These are phyloP conservation scores for Chloroceryle amazona DNA, from an alignment of 2,797 vertebrate species.

Conservation along the genomic window DNA sequence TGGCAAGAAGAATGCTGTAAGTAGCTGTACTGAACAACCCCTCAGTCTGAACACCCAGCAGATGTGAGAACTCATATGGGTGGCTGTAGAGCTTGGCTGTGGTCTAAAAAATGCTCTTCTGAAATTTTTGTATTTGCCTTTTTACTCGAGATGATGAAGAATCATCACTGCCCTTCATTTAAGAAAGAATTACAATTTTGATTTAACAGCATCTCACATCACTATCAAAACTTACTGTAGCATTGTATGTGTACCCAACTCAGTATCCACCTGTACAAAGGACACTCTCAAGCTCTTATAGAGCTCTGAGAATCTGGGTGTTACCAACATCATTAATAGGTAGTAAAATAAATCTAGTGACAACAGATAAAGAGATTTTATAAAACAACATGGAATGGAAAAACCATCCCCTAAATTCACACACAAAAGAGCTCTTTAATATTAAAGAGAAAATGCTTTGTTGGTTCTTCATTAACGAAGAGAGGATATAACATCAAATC, in stretches of 20 bases:
- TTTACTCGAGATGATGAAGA: neutral
- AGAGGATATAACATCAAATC: neutral
- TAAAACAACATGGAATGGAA: neutral
- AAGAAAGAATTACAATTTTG: neutral
- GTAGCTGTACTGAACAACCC: neutral
- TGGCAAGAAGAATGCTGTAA: neutral
- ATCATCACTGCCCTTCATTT: neutral
- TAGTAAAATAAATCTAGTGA: too few species aligned
- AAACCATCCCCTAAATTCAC: neutral
- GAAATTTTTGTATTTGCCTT: neutral
- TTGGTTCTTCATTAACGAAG: neutral
- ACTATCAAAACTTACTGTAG: too few species aligned
- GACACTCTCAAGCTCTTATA: too few species aligned
- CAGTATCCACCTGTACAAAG: neutral
- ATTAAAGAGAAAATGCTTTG: neutral
- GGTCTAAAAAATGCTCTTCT: neutral
- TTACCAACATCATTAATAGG: neutral
- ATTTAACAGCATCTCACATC: neutral
- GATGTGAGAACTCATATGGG: accelerated
- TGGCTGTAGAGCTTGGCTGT: neutral
- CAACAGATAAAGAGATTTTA: neutral
- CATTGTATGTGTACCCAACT: accelerated
- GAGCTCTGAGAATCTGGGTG: neutral
- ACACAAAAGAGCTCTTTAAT: neutral
- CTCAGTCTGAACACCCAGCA: neutral